phyloP scores from a whole-genome alignment of 2,797 vertebrate genomes.

The Myioborus melanocephalus region DNA sequence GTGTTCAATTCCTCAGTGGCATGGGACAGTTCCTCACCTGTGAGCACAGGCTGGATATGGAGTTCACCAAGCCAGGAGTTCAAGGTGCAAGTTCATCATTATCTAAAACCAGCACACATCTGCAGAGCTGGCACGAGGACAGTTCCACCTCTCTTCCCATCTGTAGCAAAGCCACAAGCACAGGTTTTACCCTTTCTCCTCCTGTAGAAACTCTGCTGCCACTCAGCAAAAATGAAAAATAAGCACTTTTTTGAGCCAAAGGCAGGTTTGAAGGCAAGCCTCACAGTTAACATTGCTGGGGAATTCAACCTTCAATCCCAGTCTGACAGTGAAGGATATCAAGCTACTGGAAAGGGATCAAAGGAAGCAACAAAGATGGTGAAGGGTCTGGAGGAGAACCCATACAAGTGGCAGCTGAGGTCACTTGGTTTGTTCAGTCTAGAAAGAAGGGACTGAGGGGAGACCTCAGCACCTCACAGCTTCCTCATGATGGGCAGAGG shows the following conservation, averaged over 20 bases:
- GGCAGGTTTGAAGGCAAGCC: not conserved
- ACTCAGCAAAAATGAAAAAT: not conserved
- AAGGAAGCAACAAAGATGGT: rapidly evolving
- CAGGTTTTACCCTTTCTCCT: not conserved
- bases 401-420: not conserved
- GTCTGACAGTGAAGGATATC: not conserved
- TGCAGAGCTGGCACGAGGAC: not conserved
- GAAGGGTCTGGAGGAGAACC: not conserved
- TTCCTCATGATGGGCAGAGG: not conserved
- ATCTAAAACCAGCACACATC: not conserved
- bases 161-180: not conserved
- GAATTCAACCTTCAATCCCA: not conserved
- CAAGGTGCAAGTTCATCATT: not conserved
- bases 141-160: not conserved
- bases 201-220: not conserved
- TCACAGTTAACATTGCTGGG: not conserved
- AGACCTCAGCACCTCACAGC: not conserved
- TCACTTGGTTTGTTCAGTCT: not conserved
- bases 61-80: not conserved
- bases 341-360: not conserved
- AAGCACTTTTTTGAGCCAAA: not conserved
- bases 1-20: rapidly evolving
- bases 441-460: not conserved
- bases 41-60: not conserved
- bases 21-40: not conserved